Evolutionary conservation across 1,140 invertebrate species (phyloP).

Genomic region (Meloidogyne hapla): DNA sequence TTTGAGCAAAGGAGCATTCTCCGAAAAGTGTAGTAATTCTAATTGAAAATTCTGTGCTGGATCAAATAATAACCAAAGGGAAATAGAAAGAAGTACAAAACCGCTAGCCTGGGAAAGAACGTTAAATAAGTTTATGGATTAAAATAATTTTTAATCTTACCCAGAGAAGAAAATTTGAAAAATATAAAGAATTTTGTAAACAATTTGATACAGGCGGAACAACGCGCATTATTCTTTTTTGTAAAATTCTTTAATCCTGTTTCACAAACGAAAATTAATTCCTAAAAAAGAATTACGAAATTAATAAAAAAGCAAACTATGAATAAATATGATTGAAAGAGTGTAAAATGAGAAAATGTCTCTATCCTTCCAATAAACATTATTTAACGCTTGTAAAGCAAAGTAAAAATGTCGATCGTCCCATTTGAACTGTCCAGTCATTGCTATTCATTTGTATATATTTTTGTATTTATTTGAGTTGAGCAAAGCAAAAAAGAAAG

Average conservation of each 20-base stretch:
- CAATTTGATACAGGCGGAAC: neutral
- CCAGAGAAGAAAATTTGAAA: neutral
- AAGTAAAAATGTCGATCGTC: neutral
- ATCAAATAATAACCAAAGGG: slow-evolving; percentile 50
- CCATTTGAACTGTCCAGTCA: neutral
- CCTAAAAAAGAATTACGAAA: neutral
- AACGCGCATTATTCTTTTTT: neutral
- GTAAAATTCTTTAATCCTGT: neutral
- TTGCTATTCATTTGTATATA: neutral
- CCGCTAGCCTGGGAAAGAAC: slow-evolving; percentile 45
- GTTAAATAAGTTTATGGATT: too few relatives aligned
- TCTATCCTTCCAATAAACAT: too few relatives aligned
- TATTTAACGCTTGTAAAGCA: too few relatives aligned
- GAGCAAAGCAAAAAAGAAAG: neutral
- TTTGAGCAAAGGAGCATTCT: slow-evolving; percentile 47
- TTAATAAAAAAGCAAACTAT: neutral
- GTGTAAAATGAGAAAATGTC: too few relatives aligned
- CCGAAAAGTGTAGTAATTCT: slow-evolving; percentile 52
- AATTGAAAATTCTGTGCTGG: slow-evolving; percentile 43
- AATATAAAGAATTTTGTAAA: neutral
- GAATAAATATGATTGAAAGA: neutral
- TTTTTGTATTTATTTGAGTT: neutral
- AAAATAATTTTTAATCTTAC: too few relatives aligned
- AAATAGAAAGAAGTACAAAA: slow-evolving; percentile 36
- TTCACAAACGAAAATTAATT: neutral